Evolutionary conservation across 2,888 invertebrate species (phyloP), one percentile per base, ranked within the genome.

Genomic region (Cephalotes varians): DNA sequence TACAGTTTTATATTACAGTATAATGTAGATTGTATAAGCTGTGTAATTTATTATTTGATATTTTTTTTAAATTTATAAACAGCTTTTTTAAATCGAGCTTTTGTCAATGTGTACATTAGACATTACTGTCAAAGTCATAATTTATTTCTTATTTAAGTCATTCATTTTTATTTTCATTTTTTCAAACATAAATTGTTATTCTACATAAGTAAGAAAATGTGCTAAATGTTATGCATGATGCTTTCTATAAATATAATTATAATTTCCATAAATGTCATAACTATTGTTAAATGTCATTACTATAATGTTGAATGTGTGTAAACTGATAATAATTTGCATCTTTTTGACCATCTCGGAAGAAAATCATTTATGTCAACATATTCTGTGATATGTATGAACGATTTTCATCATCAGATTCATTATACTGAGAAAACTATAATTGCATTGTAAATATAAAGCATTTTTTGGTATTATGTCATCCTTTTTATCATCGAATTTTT

Each of bases 171-270:
- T n/a, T n/a, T n/a, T n/a, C n/a, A n/a, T n/a, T n/a, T n/a, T n/a
- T n/a, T n/a, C n/a, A n/a, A n/a, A n/a, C n/a, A n/a, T n/a, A n/a
- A n/a, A n/a, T n/a, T 28, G 25, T 34, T 34, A 54, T 56, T 72
- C 25, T 72, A 3, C 1, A 40, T 65, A 40, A 40, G 47, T 81
- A 40, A 47, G 64, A 74, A 76, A 56, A 76, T 72, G 49, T 64
- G 73, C 69, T 85, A 79, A 79, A 82, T 86, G 81, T 86, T 87
- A n/a, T n/a, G 87, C 87, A 88, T 87, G 88, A 40, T 67, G 77
- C 86, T 87, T 87, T 85, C 58, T 82, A 81, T 47, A 73, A 67
- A 73, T 21, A 58, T 34, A 58, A 56, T 40, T 82, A 64, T 56
- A 60, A 58, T 58, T 58, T 54, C 10, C 49, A 40, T 31, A 83